Base-by-base conservation (phyloP, 1,140 invertebrate genomes). In the Lordiphosa mommai region DNA sequence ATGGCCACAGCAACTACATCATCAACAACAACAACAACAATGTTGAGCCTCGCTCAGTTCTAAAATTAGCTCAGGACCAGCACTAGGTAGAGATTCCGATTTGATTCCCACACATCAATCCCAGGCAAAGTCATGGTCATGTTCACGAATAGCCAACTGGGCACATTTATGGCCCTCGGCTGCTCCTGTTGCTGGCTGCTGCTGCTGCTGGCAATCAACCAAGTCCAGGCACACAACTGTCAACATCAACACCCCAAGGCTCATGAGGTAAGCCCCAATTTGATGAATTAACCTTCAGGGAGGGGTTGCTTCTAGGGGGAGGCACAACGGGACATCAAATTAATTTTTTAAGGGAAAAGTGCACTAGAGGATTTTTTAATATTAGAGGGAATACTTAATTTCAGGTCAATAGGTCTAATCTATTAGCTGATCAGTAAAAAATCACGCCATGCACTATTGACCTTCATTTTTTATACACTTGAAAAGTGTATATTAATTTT, bases 181-280 rank as follows among this genome's bases (percentile, higher is more conserved):
- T 55, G 59, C 41, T 23, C 13, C 34, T 30, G 17, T 37, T 36
- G 36, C 17, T 16, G 38, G 61, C 40, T 55, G 32, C 38, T 68
- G 49, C 55, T 38, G 27, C 53, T 49, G 16, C 51, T 70, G 51
- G 65, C 46, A 61, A 12, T 23, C 40, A 33, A 57, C 47, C 17
- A 34, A 46, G 33, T 47, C 53, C 53, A 40, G 27, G 73, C 73
- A 20, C 86, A 88, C 61, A 88, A 88, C 50, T 88, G 86, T 50
- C 86, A 88, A 46, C 86, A 88, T 36, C 77, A 80, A 38, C 86
- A 88, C 65, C 86, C 86, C 8, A 88, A 88, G 50, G 86, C 86
- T 6, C 73, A 88, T 30, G 86, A 88, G 82, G 86, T 87, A 65
- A 79, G 86, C 3, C n/a, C 41, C 5, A 40, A 32, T 5, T 20